Evolutionary conservation across 2,888 invertebrate species (phyloP).

Genomic region (Acleris emargana): DNA sequence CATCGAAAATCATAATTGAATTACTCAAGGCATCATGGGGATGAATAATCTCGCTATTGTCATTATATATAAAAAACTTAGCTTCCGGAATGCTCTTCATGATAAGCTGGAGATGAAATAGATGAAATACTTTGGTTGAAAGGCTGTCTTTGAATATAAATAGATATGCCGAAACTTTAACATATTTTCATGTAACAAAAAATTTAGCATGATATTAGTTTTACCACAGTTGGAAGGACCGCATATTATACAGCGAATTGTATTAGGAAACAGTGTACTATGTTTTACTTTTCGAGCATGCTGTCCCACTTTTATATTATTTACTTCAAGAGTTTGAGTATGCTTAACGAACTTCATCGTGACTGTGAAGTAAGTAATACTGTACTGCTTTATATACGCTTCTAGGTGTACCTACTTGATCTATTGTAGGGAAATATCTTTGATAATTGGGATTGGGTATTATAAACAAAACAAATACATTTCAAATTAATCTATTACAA

Average conservation of each 20-base stretch:
- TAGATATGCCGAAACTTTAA: not conserved
- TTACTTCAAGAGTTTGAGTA: not conserved
- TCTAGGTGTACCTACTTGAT: not conserved
- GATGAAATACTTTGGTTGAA: not conserved
- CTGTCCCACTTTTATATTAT: not conserved
- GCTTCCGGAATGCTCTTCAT: not conserved
- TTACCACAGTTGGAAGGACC: too few relatives aligned
- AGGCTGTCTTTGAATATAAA: not conserved
- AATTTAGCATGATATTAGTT: not conserved
- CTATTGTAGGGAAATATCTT: not conserved
- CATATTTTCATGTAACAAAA: not conserved
- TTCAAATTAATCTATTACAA: too few relatives aligned
- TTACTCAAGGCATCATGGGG: slow-evolving; percentile 21
- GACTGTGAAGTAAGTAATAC: not conserved
- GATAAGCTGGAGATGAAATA: not conserved
- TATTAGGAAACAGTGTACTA: not conserved
- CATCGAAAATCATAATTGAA: slow-evolving; percentile 33
- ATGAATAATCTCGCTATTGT: not conserved
- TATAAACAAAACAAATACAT: not conserved
- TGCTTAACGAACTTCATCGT: not conserved
- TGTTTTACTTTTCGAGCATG: not conserved
- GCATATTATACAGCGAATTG: not conserved
- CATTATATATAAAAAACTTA: not conserved
- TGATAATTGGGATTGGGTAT: not conserved
- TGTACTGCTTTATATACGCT: not conserved